Evolutionary conservation across 1,140 invertebrate species (phyloP).

Genomic region (Cyclargus thomasi): DNA sequence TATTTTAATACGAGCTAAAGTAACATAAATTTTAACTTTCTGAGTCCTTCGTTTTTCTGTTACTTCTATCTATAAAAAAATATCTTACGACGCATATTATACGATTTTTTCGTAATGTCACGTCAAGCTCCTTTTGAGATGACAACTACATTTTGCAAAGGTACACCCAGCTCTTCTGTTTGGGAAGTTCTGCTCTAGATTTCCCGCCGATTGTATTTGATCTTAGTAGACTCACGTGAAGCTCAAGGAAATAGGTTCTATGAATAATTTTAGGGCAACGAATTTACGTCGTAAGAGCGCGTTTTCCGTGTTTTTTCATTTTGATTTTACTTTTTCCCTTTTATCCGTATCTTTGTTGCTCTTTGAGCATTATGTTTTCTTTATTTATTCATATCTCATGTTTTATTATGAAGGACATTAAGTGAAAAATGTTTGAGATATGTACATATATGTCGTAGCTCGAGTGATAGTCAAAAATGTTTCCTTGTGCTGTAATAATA

Average conservation of each 20-base stretch:
- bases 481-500: no score
- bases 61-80: no score
- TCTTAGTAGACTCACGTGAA: constrained; percentile 30
- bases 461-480: neutral
- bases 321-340: constrained; percentile 19
- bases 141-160: no score
- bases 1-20: no score
- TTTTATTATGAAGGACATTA: neutral
- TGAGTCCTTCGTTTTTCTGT: no score
- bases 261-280: constrained; percentile 51
- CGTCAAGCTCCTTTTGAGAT: no score
- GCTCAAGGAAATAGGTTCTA: constrained; percentile 44
- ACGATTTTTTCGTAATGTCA: no score
- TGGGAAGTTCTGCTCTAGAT: no score
- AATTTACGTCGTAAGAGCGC: constrained; percentile 34
- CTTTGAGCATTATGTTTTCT: constrained; percentile 4
- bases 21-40: no score
- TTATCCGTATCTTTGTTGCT: constrained; percentile 5
- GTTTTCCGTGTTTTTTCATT: constrained; percentile 25
- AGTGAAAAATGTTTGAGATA: neutral
- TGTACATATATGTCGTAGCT: neutral
- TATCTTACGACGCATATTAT: no score
- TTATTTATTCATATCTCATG: neutral
- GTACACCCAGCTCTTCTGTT: no score
- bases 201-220: no score